phyloP scores from a whole-genome alignment of 2,888 invertebrate genomes.

The Lasioglossum villosulum region DNA sequence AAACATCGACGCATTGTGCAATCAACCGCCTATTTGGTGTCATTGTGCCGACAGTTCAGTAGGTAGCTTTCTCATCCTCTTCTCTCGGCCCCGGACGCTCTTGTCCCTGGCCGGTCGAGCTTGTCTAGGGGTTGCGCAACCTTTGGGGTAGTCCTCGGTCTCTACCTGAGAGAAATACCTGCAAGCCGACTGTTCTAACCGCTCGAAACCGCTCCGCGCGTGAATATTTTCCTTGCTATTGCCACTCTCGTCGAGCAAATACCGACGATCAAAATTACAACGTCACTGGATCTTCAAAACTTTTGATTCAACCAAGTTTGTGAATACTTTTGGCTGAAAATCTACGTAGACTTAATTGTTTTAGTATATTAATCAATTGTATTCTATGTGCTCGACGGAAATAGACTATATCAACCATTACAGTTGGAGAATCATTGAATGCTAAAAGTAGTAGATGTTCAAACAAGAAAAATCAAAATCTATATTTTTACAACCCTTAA shows the following conservation, averaged over 20 bases:
- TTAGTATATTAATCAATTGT: neutral
- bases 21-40: slow-evolving; percentile 84
- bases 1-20: slow-evolving; percentile 84
- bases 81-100: slow-evolving; percentile 67
- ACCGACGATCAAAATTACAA: neutral
- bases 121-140: slow-evolving; percentile 68
- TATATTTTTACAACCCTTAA: neutral
- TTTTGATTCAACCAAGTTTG: neutral
- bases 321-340: too few relatives aligned
- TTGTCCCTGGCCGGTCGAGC: slow-evolving; percentile 64
- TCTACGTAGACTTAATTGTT: neutral
- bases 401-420: too few relatives aligned
- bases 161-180: slow-evolving; percentile 63
- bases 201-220: slow-evolving; percentile 26
- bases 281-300: neutral
- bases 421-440: neutral
- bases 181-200: slow-evolving; percentile 54
- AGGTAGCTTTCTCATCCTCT: slow-evolving; percentile 79
- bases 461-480: neutral
- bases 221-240: slow-evolving; percentile 23
- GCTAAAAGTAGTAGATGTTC: neutral
- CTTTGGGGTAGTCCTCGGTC: slow-evolving; percentile 59
- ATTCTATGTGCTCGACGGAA: neutral
- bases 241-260: neutral
- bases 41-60: slow-evolving; percentile 82